These are phyloP conservation scores for Phaethornis superciliosus DNA, from an alignment of 2,113 vertebrate species.

Conservation along the genomic window DNA sequence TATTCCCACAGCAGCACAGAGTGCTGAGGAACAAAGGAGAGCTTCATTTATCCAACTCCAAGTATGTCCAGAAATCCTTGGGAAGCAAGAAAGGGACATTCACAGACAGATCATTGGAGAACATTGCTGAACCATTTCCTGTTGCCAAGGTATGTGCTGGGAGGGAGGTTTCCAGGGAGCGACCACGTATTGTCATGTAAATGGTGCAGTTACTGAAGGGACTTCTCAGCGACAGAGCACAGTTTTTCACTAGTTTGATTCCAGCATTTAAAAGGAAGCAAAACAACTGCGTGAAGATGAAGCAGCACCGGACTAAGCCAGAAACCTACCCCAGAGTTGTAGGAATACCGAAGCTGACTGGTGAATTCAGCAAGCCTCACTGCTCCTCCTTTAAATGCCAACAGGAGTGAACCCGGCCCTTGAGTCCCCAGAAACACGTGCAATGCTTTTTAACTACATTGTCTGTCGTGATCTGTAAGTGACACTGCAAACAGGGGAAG, in stretches of 20 bases:
- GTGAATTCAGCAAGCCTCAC: background rate
- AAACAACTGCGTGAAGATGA: background rate
- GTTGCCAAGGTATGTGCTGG: slow-evolving; percentile 29
- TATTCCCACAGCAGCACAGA: background rate
- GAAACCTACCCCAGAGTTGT: background rate
- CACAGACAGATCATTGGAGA: background rate
- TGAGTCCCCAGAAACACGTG: background rate
- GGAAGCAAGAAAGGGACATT: background rate
- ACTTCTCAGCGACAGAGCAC: slow-evolving; percentile 34
- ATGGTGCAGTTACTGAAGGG: slow-evolving; percentile 11
- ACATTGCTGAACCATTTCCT: background rate
- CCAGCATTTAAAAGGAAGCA: slow-evolving; percentile 50
- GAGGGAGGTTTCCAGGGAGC: slow-evolving; percentile 15
- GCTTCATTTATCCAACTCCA: background rate
- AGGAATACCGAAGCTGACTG: background rate
- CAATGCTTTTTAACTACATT: background rate
- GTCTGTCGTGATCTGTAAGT: background rate
- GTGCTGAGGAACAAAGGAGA: background rate
- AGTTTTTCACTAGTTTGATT: slow-evolving; percentile 39
- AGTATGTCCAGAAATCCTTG: background rate
- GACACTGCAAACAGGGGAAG: background rate
- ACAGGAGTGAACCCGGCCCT: background rate
- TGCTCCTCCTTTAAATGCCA: background rate
- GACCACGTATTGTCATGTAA: background rate
- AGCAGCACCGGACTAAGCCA: background rate